phyloP scores from a whole-genome alignment of 30 jellyfish, hydroid and myxozoan genomes.

The Pseudorhiza aurosa region DNA sequence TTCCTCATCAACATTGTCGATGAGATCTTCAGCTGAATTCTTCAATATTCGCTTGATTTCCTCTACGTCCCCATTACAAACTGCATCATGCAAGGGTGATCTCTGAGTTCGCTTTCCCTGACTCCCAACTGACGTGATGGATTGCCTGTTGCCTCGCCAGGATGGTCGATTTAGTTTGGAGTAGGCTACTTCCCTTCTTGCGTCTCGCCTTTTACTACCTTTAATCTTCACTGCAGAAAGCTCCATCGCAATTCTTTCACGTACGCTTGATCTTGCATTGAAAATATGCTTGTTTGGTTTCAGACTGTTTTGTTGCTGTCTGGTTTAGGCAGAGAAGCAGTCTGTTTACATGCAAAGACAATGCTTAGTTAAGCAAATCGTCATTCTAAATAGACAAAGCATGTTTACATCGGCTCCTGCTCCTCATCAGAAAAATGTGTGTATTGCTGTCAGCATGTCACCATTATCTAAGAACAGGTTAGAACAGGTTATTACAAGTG shows the following conservation, averaged over 20 bases:
- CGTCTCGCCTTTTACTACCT: neutral
- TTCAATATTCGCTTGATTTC: conserved; percentile 10
- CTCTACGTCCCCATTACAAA: conserved; percentile 1
- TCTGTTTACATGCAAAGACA: too few relatives aligned
- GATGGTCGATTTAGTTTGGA: conserved; percentile 5
- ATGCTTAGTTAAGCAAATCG: too few relatives aligned
- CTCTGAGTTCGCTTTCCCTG: conserved; percentile 8
- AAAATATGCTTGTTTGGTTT: too few relatives aligned
- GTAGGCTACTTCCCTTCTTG: conserved; percentile 9
- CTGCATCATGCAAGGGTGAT: conserved; percentile 55
- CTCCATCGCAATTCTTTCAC: neutral
- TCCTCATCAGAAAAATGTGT: too few relatives aligned
- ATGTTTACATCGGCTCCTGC: too few relatives aligned
- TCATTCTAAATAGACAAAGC: too few relatives aligned
- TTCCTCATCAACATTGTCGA: conserved; percentile 5
- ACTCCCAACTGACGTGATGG: conserved; percentile 23
- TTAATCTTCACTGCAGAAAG: neutral
- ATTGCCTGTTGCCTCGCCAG: conserved; percentile 33
- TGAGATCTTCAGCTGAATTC: conserved; percentile 1
- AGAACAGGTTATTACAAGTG: too few relatives aligned
- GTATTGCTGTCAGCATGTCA: too few relatives aligned
- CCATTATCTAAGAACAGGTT: too few relatives aligned
- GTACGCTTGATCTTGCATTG: too few relatives aligned
- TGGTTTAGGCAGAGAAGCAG: too few relatives aligned
- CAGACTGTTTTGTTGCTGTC: too few relatives aligned